phyloP scores from a whole-genome alignment of 2,113 vertebrate species.

The Acanthochromis polyacanthus region DNA sequence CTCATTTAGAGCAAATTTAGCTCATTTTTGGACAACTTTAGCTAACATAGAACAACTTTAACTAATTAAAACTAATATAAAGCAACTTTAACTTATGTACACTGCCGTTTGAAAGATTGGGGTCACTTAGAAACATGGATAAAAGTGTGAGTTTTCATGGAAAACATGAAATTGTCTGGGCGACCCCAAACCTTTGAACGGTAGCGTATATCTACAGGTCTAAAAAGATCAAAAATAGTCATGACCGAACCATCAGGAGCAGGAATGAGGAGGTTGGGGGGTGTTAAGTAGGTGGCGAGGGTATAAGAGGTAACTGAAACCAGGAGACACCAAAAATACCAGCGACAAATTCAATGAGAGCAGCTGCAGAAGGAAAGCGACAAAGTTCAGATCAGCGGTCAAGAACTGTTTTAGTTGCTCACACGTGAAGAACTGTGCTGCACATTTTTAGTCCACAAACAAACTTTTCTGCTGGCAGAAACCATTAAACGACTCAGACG shows the following conservation, averaged over 20 bases:
- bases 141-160: too few species aligned
- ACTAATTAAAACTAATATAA: too few species aligned
- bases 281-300: not conserved
- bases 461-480: not conserved
- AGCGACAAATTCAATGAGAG: conserved; percentile 14
- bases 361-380: conserved; percentile 44
- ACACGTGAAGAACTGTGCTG: not conserved
- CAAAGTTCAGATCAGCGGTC: conserved; percentile 12
- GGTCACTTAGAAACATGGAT: too few species aligned
- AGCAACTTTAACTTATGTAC: too few species aligned
- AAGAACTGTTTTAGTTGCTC: not conserved
- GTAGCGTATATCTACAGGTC: too few species aligned
- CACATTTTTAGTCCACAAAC: not conserved
- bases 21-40: too few species aligned
- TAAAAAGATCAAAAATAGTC: not conserved
- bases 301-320: conserved; percentile 11
- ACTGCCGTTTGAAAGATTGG: too few species aligned
- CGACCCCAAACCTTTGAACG: too few species aligned
- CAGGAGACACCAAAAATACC: conserved; percentile 34
- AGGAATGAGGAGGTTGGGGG: not conserved
- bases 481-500: conserved; percentile 25
- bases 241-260: not conserved
- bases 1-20: too few species aligned
- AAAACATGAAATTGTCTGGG: too few species aligned
- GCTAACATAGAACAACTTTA: too few species aligned